Evolutionary conservation across 2,888 invertebrate species (phyloP), one percentile per base, ranked within the genome.

Genomic region (Hydraecia micacea): DNA sequence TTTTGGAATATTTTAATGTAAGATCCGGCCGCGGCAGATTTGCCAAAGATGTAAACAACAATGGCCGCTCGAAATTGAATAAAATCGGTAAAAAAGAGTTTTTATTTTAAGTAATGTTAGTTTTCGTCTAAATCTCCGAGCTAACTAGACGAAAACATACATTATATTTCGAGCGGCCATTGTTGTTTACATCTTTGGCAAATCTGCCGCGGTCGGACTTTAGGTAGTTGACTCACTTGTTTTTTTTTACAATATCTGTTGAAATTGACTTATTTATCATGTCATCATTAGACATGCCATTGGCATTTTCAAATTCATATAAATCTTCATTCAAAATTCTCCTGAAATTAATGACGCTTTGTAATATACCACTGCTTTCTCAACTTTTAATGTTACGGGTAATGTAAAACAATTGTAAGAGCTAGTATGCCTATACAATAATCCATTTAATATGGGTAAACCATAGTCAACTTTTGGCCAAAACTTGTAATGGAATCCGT

Each of bases 291-390:
- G 7, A 73, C 32, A 73, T 28, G 18, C 13, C 55, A 77, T 78
- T 60, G 75, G 66, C 39, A 60, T 77, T 77, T 55, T 28, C 0
- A 66, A 70, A 55, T 62, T 70, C 18, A 52, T 49, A 62, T 6
- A 32, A 46, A 42, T 49, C 8, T 62, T 67, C 58, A 77, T 75
- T 74, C 15, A 32, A 70, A 77, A 78, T 74, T 72, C 13, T 42
- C 18, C 70, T 68, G 6, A 52, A 72, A 75, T 74, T 62, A 15
- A 36, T 52, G n/a, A 73, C 32, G 72, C 68, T 66, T 82, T 73
- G 65, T 62, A 15, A 55, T 32, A 39, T 49, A 18, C 39, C 55
- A 55, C 60, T 74, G 71, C 32, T 65, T 60, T 32, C n/a, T 18
- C 18, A 69, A 69, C 58, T 62, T 65, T 6, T 32, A 52, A 52